Conservation (phyloP, 2,888 invertebrate genomes). For the Formica aserva region DNA sequence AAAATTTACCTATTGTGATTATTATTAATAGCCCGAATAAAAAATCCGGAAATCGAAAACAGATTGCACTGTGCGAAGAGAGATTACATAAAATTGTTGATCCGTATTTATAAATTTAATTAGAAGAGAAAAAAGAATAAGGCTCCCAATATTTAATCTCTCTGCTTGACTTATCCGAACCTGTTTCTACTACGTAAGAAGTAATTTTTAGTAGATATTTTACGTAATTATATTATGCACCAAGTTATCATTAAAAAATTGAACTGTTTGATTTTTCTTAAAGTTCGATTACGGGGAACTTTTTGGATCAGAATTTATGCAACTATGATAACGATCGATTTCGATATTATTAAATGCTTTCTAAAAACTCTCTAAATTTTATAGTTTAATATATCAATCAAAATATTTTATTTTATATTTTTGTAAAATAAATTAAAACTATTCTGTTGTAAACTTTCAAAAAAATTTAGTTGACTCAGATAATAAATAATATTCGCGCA, state of each 20-base stretch:
- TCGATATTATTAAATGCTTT: neutral
- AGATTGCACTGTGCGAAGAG: neutral
- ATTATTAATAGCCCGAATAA: neutral
- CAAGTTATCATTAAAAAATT: conserved; percentile 8
- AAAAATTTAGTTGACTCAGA: neutral
- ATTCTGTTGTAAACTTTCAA: neutral
- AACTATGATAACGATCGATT: neutral
- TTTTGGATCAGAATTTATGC: conserved; percentile 23
- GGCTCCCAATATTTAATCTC: neutral
- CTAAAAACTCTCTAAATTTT: neutral
- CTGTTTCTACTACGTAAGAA: neutral
- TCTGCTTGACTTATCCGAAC: neutral
- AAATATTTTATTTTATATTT: neutral
- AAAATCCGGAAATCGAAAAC: neutral
- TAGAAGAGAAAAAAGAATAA: neutral
- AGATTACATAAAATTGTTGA: neutral
- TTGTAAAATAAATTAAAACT: neutral
- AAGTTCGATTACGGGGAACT: conserved; percentile 23
- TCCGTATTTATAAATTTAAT: neutral
- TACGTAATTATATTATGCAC: neutral
- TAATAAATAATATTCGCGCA: neutral
- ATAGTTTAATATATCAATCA: neutral
- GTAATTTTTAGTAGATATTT: neutral
- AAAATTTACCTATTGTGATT: neutral
- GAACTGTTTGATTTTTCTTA: conserved; percentile 19